Base-by-base conservation (phyloP, 1,140 invertebrate genomes). In the Riptortus pedestris region DNA sequence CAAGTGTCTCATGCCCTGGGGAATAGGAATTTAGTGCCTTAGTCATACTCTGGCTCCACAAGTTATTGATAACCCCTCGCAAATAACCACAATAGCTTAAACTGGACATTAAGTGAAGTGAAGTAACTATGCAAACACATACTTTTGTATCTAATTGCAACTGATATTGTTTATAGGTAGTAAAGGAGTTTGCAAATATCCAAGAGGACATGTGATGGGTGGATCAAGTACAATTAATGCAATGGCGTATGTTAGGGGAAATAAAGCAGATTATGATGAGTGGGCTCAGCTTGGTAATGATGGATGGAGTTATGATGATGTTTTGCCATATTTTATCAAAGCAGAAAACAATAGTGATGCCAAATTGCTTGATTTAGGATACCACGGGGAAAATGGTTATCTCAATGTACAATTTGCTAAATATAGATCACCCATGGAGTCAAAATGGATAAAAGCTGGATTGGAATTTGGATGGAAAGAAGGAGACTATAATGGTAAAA, bases 221-320 rank as follows among this genome's bases (percentile, higher is more conserved):
- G 94, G 94, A 16, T 89, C 88, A 28, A 93, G 90, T 52, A 91
- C 93, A 0, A 79, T 97, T 0, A 98, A 98, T 74, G 91, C 91
- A 1, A 94, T 96, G 91, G 82, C 96, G 5, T 97, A 97, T 74
- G 86, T 95, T 0, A 81, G 95, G 48, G 95, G 94, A 24, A 95
- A 96, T 71, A 83, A 80, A 67, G 75, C 80, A 48, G 95, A 98
- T 72, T 98, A 93, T 75, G 91, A 98, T 72, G 79, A 86, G 11
- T 98, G 94, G 94, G 87, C 86, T 16, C 75, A 76, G 5, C 74
- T 88, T 52, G 94, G 93, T 0, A 95, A 95, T 67, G 75, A 78
- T 0, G 91, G 91, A 1, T 98, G 94, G 94, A 86, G 86, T 2
- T 97, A 91, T 73, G 79, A 88, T 11, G 83, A 89, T 60, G 85